Conservation (phyloP, 1,140 invertebrate genomes). For the Planococcus citri region DNA sequence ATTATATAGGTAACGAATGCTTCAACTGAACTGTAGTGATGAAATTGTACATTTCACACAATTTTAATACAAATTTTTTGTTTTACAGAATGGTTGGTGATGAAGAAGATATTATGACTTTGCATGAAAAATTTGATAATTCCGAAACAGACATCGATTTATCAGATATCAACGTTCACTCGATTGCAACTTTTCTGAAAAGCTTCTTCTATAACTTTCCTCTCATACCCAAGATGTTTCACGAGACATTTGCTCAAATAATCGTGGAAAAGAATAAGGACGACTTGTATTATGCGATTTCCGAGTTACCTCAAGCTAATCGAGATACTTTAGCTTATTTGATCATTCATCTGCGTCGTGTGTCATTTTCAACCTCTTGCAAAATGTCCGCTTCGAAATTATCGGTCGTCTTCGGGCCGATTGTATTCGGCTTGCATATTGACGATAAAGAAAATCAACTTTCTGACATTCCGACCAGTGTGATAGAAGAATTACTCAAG, state of each 20-base stretch:
- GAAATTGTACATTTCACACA: background rate
- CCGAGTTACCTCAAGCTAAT: slow-evolving; percentile 66
- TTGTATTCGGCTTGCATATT: background rate
- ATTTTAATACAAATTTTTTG: background rate
- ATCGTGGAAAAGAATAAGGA: slow-evolving; percentile 36
- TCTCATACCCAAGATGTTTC: slow-evolving; percentile 69
- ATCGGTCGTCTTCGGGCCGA: background rate
- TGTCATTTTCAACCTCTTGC: background rate
- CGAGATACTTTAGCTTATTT: slow-evolving; percentile 76
- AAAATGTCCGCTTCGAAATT: background rate
- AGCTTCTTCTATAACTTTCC: slow-evolving; percentile 78
- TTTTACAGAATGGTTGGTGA: slow-evolving; percentile 62
- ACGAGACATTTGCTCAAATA: slow-evolving; percentile 42
- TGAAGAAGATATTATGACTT: slow-evolving; percentile 65
- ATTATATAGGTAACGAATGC: slow-evolving; percentile 48
- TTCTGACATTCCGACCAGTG: background rate
- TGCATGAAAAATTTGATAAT: slow-evolving; percentile 71
- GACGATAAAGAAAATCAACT: background rate
- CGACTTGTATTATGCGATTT: slow-evolving; percentile 51
- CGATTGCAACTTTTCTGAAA: slow-evolving; percentile 75
- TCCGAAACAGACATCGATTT: slow-evolving; percentile 50
- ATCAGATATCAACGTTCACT: slow-evolving; percentile 57
- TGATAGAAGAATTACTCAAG: background rate
- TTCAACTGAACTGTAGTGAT: background rate
- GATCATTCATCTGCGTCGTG: slow-evolving; percentile 60